Evolutionary conservation across 2,888 invertebrate species (phyloP).

Genomic region (Scaptomyza parva): DNA sequence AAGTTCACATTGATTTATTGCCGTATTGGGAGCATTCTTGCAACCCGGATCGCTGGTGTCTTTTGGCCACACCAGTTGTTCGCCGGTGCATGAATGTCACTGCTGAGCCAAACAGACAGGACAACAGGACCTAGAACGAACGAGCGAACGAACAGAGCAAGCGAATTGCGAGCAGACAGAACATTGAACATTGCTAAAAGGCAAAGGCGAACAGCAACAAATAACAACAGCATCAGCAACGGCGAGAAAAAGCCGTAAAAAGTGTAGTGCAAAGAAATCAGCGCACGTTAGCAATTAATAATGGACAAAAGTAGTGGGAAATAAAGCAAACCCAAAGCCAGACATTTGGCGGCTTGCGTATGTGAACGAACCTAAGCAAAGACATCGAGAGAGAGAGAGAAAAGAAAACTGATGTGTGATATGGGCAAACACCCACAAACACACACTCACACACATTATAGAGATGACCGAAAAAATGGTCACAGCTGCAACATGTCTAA

Average conservation of each 20-base stretch:
- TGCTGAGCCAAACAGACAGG: conserved; percentile 76
- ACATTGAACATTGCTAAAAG: conserved; percentile 46
- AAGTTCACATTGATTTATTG: conserved; percentile 72
- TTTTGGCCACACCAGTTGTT: conserved; percentile 37
- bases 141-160: too few species aligned
- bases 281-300: conserved; percentile 81
- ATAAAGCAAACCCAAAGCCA: conserved; percentile 39
- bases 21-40: conserved; percentile 47
- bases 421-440: conserved; percentile 44
- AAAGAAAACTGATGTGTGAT: conserved; percentile 41
- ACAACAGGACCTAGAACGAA: conserved; percentile 54
- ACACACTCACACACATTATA: too few species aligned
- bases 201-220: conserved; percentile 56
- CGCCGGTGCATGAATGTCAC: conserved; percentile 76
- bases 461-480: conserved; percentile 27
- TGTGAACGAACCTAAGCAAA: conserved; percentile 66
- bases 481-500: conserved; percentile 52
- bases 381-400: conserved; percentile 3
- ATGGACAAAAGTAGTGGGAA: conserved; percentile 68
- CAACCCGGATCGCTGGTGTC: conserved; percentile 1
- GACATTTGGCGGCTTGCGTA: conserved; percentile 71
- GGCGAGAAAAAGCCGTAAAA: conserved; percentile 54
- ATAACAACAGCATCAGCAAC: conserved; percentile 46
- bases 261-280: conserved; percentile 72
- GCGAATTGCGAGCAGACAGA: conserved; percentile 36